A percentile compares a stretch with the other conserved stretches of the same genome.
These are phyloP conservation scores for Petrolisthes cinctipes DNA, from an alignment of 2,888 invertebrate genomes.

Conservation along the genomic window DNA sequence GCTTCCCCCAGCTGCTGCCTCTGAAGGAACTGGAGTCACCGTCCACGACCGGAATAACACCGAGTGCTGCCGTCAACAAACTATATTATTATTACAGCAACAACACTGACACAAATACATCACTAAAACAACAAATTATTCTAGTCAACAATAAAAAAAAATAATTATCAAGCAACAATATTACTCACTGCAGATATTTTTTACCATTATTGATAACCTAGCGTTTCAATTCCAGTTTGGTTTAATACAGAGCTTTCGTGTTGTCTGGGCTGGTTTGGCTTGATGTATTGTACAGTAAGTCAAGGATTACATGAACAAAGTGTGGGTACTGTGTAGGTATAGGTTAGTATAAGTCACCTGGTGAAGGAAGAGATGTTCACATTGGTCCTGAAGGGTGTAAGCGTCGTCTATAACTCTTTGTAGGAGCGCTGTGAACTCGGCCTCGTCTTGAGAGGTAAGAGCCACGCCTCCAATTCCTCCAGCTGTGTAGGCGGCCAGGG, in stretches of 20 bases:
- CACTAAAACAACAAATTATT: no score
- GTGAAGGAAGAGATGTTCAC: slow-evolving; percentile 88
- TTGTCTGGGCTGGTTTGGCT: no score
- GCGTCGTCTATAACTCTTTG: slow-evolving; percentile 86
- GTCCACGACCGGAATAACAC: slow-evolving; percentile 86
- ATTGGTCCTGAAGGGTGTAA: slow-evolving; percentile 84
- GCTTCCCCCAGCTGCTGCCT: slow-evolving; percentile 19
- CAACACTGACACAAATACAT: no score
- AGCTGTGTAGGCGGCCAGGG: slow-evolving; percentile 79
- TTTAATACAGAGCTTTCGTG: no score
- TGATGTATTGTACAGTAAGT: neutral
- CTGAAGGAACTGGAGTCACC: slow-evolving; percentile 62
- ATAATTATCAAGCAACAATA: no score
- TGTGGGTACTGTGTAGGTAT: neutral
- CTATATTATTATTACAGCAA: no score
- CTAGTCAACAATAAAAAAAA: no score
- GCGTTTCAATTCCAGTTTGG: no score
- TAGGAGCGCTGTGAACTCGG: slow-evolving; percentile 85
- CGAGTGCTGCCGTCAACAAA: slow-evolving; percentile 76
- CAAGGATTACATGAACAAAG: neutral
- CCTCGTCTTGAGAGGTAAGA: slow-evolving; percentile 85
- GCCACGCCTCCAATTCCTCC: slow-evolving; percentile 74
- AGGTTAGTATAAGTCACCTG: slow-evolving; percentile 41
- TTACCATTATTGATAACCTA: no score
- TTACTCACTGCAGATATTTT: no score